Evolutionary conservation across 2,797 vertebrate genomes (phyloP).

Genomic region (Ibycter americanus): DNA sequence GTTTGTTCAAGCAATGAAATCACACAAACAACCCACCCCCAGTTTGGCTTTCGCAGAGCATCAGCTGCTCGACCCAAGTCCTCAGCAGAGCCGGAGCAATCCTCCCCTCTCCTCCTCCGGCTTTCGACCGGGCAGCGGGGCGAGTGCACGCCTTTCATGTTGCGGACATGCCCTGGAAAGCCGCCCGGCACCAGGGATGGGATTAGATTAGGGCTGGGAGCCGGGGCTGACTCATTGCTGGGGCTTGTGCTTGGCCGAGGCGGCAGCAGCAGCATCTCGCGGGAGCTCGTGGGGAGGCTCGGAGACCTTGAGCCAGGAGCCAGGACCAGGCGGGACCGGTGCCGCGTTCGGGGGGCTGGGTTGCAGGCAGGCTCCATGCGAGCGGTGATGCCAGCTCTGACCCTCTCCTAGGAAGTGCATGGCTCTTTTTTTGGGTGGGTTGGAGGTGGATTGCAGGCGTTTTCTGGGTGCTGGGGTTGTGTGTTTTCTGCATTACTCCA

Average conservation of each 20-base stretch:
- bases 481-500: neutral
- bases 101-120: conserved; percentile 24
- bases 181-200: neutral
- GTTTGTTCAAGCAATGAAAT: conserved; percentile 72
- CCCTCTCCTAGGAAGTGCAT: neutral
- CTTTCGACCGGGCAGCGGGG: neutral
- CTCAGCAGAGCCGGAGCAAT: neutral
- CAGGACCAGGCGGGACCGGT: neutral
- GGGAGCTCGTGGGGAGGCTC: neutral
- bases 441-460: neutral
- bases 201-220: conserved; percentile 15
- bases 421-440: neutral
- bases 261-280: neutral
- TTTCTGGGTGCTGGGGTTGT: fast-evolving
- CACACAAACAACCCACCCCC: conserved; percentile 71
- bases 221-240: conserved; percentile 18
- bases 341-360: fast-evolving
- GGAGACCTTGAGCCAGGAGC: neutral
- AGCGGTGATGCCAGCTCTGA: neutral
- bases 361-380: neutral
- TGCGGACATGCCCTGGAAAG: conserved; percentile 28
- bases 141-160: neutral
- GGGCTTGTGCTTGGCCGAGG: neutral
- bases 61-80: conserved; percentile 64
- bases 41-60: conserved; percentile 60